phyloP scores from a whole-genome alignment of 2,797 vertebrate species.

The Natrix natrix region DNA sequence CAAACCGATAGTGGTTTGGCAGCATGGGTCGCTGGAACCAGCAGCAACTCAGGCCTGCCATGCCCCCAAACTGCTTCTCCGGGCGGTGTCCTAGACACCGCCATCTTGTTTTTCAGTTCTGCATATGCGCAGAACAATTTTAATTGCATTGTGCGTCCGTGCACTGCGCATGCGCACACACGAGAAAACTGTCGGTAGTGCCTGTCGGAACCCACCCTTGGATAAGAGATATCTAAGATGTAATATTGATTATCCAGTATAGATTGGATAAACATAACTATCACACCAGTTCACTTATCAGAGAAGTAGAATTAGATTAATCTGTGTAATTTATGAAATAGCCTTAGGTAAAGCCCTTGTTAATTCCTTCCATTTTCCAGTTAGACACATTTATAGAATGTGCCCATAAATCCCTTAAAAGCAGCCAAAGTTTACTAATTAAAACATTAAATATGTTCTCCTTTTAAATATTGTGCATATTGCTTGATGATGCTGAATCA shows the following conservation, averaged over 20 bases:
- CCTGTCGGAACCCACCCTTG: too few relatives aligned
- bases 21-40: too few relatives aligned
- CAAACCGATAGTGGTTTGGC: too few relatives aligned
- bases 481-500: neutral
- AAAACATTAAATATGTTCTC: slow-evolving; percentile 22
- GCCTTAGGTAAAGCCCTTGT: neutral
- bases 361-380: slow-evolving; percentile 1
- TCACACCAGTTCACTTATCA: neutral
- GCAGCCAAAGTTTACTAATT: slow-evolving; percentile 6
- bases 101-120: too few relatives aligned
- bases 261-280: neutral
- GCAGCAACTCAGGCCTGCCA: too few relatives aligned
- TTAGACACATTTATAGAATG: neutral
- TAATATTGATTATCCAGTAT: neutral
- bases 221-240: slow-evolving; percentile 22
- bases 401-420: neutral
- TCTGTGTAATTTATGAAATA: neutral
- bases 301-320: neutral
- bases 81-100: too few relatives aligned
- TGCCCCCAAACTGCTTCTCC: too few relatives aligned
- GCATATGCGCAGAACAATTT: too few relatives aligned
- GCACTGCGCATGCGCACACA: too few relatives aligned
- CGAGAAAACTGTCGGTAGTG: too few relatives aligned
- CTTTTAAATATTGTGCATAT: neutral
- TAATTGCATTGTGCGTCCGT: too few relatives aligned